Evolutionary conservation across 2,797 vertebrate species (phyloP).

Genomic region (Takifugu rubripes): DNA sequence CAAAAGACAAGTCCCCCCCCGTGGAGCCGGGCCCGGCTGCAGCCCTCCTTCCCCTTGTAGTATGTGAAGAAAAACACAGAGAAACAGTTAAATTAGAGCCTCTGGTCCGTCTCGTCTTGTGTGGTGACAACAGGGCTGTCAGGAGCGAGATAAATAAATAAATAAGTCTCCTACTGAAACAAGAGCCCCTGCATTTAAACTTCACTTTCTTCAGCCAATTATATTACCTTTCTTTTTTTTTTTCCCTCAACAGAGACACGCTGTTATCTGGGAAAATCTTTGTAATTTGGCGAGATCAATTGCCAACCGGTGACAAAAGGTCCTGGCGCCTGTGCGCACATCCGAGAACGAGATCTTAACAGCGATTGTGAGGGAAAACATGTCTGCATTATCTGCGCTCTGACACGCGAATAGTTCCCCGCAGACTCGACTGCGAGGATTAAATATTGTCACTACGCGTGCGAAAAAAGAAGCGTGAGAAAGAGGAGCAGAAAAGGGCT

Average conservation of each 20-base stretch:
- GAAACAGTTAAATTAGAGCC: slow-evolving; percentile 74
- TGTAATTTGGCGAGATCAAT: slow-evolving; percentile 45
- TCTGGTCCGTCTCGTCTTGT: slow-evolving; percentile 41
- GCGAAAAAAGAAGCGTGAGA: slow-evolving; percentile 17
- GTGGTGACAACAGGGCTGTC: slow-evolving; percentile 52
- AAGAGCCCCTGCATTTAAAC: slow-evolving; percentile 52
- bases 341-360: slow-evolving; percentile 24
- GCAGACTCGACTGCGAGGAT: slow-evolving; percentile 31
- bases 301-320: slow-evolving; percentile 39
- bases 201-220: slow-evolving; percentile 54
- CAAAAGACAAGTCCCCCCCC: slow-evolving; percentile 69
- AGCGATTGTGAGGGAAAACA: slow-evolving; percentile 32
- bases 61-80: slow-evolving; percentile 63
- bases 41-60: slow-evolving; percentile 50
- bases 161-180: slow-evolving; percentile 30
- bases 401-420: slow-evolving; percentile 27
- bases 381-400: slow-evolving; percentile 34
- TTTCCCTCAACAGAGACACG: slow-evolving; percentile 28
- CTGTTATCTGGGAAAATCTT: slow-evolving; percentile 31
- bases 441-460: slow-evolving; percentile 39
- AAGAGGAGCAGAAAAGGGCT: not conserved
- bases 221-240: slow-evolving; percentile 37
- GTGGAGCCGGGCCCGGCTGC: slow-evolving; percentile 57
- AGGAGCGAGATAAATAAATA: slow-evolving; percentile 22
- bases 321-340: slow-evolving; percentile 30